Percentiles rank a stretch among this genome's conserved stretches.
These are phyloP conservation scores for Halichoerus grypus DNA, from an alignment of 2,113 vertebrate species.

Conservation along the genomic window DNA sequence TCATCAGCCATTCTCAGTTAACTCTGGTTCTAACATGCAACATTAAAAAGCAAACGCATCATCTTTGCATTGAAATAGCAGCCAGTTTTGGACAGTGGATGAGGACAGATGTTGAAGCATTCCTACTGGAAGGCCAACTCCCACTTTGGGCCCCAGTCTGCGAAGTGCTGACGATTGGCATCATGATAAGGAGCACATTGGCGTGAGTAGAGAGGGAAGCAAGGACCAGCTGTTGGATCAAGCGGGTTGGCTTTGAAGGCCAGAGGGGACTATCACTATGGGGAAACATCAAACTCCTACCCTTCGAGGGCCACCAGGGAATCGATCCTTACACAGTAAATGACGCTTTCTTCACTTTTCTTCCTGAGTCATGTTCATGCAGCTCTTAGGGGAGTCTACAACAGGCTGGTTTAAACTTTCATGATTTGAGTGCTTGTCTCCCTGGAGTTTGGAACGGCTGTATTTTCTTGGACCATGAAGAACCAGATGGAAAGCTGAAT, in stretches of 20 bases:
- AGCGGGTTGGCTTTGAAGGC: constrained; percentile 59
- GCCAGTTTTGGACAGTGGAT: constrained; percentile 19
- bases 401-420: constrained; percentile 64
- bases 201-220: constrained; percentile 11
- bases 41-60: constrained; percentile 56
- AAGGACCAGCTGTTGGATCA: constrained; percentile 56
- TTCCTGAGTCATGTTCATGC: constrained; percentile 41
- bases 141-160: background rate
- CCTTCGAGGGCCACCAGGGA: background rate
- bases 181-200: background rate
- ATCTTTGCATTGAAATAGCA: constrained; percentile 43
- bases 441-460: constrained; percentile 68
- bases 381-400: background rate
- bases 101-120: constrained; percentile 74
- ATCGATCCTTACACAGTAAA: background rate
- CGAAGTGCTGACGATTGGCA: background rate
- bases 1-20: constrained; percentile 46
- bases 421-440: constrained; percentile 62
- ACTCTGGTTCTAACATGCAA: constrained; percentile 56
- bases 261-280: background rate
- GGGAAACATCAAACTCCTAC: background rate
- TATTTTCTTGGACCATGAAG: constrained; percentile 78
- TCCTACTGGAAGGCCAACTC: constrained; percentile 56
- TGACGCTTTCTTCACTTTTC: constrained; percentile 22
- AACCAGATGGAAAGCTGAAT: constrained; percentile 75